These are phyloP conservation scores for Rhineura floridana DNA, from an alignment of 2,113 vertebrate genomes.

Conservation along the genomic window DNA sequence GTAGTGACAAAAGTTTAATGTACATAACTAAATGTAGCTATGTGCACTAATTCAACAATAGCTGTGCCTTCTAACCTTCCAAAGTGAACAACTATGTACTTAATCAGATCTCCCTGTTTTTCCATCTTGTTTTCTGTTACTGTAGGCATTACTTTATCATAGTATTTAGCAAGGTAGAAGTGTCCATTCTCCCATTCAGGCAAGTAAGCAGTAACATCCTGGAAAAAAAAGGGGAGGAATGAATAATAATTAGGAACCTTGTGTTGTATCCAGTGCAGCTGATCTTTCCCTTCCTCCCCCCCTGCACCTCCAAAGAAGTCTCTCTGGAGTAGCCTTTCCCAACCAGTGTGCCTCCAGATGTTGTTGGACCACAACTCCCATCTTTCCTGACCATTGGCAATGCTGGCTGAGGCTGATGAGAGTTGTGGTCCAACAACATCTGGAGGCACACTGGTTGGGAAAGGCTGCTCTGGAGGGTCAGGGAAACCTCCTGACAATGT, in stretches of 20 bases:
- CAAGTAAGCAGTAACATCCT: conserved; percentile 92
- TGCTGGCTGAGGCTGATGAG: no score
- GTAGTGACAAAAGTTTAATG: neutral
- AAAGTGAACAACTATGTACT: conserved; percentile 94
- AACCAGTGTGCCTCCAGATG: no score
- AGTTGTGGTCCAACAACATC: no score
- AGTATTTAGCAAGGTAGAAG: conserved; percentile 98
- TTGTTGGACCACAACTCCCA: no score
- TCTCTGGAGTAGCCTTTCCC: no score
- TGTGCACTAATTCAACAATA: neutral
- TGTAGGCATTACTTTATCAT: conserved; percentile 98
- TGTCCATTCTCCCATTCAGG: conserved; percentile 99
- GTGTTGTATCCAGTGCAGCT: neutral
- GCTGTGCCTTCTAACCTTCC: conserved; percentile 84
- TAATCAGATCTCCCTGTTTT: conserved; percentile 95
- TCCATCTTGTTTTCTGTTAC: conserved; percentile 99
- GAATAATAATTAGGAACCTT: neutral
- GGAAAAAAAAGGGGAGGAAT: neutral
- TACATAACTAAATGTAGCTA: neutral
- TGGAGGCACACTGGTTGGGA: no score
- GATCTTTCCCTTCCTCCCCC: neutral
- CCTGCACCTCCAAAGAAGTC: neutral
- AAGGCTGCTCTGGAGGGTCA: no score
- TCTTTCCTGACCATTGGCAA: no score
- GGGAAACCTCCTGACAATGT: neutral